Conservation (phyloP, 2,888 invertebrate genomes). For the Diaperis boleti region DNA sequence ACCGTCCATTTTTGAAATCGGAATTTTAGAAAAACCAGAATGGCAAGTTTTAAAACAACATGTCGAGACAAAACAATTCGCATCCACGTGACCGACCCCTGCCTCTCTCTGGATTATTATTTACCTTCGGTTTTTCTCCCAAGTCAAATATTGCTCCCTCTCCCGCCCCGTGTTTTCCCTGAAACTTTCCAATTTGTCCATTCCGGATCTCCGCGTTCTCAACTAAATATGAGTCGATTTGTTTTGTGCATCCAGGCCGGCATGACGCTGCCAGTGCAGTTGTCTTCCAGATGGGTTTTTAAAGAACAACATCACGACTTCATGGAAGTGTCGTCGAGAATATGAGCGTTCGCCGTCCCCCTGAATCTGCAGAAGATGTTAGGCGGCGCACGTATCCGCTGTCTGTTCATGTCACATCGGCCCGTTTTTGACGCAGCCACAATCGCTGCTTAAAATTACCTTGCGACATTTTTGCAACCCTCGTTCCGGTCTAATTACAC, state of each 20-base stretch:
- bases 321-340: conserved; percentile 42
- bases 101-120: no score
- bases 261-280: neutral
- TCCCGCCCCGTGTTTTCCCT: no score
- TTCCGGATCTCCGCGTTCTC: no score
- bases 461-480: conserved; percentile 39
- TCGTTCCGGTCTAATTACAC: conserved; percentile 25
- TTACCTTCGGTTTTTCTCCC: no score
- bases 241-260: neutral
- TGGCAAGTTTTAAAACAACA: no score
- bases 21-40: no score
- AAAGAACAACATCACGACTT: conserved; percentile 36
- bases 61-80: no score
- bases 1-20: no score
- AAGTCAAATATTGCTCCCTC: no score
- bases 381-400: conserved; percentile 56
- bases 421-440: conserved; percentile 60
- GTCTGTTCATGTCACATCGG: conserved; percentile 61
- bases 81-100: no score
- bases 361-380: conserved; percentile 42
- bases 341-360: conserved; percentile 34
- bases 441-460: conserved; percentile 62
- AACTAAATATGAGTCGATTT: no score
- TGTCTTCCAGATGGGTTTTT: conserved; percentile 22
- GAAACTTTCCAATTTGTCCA: no score